Evolutionary conservation across 2,888 invertebrate species (phyloP).

Genomic region (Dynastes grantii): DNA sequence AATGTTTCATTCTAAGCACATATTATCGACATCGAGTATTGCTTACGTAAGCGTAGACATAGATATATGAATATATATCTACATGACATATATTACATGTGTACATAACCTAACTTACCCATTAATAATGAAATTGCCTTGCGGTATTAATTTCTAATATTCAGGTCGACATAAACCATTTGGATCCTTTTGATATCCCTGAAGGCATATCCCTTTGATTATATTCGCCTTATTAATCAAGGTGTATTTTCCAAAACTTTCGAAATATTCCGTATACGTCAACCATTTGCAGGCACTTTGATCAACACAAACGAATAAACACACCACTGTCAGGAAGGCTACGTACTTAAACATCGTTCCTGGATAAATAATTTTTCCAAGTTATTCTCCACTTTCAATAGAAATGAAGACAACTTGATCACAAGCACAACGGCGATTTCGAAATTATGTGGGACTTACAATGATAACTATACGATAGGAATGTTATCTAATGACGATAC

Average conservation of each 20-base stretch:
- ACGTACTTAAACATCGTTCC: slow-evolving; percentile 9
- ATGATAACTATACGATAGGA: slow-evolving; percentile 9
- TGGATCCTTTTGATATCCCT: slow-evolving; percentile 33
- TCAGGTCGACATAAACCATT: slow-evolving; percentile 41
- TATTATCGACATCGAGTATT: no score
- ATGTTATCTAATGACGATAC: slow-evolving; percentile 20
- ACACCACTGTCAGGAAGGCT: slow-evolving; percentile 1
- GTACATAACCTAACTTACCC: slow-evolving; percentile 37
- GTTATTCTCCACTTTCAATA: not conserved
- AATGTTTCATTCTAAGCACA: no score
- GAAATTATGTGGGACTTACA: slow-evolving; percentile 8
- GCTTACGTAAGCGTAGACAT: no score
- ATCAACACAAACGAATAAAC: slow-evolving; percentile 24
- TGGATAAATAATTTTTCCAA: not conserved
- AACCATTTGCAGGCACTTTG: slow-evolving; percentile 43
- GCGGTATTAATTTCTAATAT: slow-evolving; percentile 38
- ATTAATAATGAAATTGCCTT: slow-evolving; percentile 20
- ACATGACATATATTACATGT: not conserved
- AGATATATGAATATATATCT: no score
- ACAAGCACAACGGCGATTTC: not conserved
- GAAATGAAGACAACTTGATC: not conserved
- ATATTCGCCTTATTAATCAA: slow-evolving; percentile 47
- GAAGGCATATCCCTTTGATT: slow-evolving; percentile 42
- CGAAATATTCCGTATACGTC: slow-evolving; percentile 42
- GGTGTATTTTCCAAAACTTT: slow-evolving; percentile 24